phyloP scores from a whole-genome alignment of 1,140 invertebrate genomes.

The Hylyphantes graminicola region DNA sequence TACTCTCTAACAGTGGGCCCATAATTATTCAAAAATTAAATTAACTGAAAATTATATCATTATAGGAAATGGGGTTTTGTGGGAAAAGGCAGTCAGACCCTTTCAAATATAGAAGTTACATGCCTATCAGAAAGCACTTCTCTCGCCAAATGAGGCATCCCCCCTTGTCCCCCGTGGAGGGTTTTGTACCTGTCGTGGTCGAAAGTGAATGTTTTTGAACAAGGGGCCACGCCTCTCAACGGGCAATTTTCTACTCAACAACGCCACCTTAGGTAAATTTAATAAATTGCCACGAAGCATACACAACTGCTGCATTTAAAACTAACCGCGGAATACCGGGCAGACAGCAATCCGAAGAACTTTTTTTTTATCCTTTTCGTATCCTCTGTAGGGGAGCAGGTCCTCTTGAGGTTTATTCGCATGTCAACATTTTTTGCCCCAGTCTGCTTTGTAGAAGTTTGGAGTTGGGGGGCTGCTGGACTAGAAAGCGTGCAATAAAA shows the following conservation, averaged over 20 bases:
- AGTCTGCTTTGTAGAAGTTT: background rate
- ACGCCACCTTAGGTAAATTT: slow-evolving; percentile 59
- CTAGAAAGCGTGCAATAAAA: no score
- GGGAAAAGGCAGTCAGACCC: no score
- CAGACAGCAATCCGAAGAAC: slow-evolving; percentile 31
- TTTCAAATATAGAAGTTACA: background rate
- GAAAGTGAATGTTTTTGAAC: slow-evolving; percentile 58
- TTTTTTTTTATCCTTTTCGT: background rate
- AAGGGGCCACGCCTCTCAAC: slow-evolving; percentile 35
- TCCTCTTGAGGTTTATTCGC: slow-evolving; percentile 33
- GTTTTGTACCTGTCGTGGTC: slow-evolving; percentile 49
- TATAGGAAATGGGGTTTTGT: no score
- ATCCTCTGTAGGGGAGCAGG: background rate
- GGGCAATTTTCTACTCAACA: slow-evolving; percentile 57
- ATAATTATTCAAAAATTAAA: no score
- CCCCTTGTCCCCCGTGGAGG: background rate
- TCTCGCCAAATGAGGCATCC: slow-evolving; percentile 18
- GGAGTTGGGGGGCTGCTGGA: no score
- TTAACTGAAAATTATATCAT: no score
- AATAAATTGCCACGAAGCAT: slow-evolving; percentile 57
- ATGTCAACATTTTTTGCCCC: slow-evolving; percentile 42
- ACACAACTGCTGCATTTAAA: slow-evolving; percentile 55
- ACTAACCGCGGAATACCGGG: slow-evolving; percentile 50
- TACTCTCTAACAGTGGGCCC: no score
- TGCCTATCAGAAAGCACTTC: background rate